Evolutionary conservation across 1,140 invertebrate species (phyloP).

Genomic region (Calosoma granatense): DNA sequence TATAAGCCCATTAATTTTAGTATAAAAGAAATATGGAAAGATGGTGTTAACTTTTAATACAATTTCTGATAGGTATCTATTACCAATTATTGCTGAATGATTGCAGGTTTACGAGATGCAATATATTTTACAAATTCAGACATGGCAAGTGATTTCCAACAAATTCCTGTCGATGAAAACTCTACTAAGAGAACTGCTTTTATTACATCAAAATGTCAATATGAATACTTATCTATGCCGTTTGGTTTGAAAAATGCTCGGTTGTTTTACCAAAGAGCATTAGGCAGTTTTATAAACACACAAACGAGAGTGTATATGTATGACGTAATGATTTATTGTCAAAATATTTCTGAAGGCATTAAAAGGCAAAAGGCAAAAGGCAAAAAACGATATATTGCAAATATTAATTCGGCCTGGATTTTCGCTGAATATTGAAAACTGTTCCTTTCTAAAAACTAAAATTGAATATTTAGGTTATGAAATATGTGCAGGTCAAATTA

Average conservation of each 20-base stretch:
- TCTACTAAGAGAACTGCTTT: slow-evolving; percentile 40
- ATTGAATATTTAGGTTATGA: neutral
- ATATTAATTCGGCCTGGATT: too few relatives aligned
- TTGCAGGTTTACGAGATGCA: slow-evolving; percentile 35
- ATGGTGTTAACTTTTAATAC: slow-evolving; percentile 34
- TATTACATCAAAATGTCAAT: slow-evolving; percentile 27
- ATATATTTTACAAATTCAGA: slow-evolving; percentile 41
- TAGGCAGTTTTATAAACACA: neutral
- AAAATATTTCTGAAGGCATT: neutral
- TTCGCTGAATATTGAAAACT: neutral
- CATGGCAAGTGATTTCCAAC: slow-evolving; percentile 35
- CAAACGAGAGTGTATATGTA: neutral
- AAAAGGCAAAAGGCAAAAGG: too few relatives aligned
- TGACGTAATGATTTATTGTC: neutral
- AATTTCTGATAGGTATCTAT: slow-evolving; percentile 38
- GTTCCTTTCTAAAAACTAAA: neutral
- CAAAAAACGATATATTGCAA: too few relatives aligned
- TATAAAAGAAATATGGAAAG: slow-evolving; percentile 32
- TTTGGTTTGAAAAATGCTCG: slow-evolving; percentile 35
- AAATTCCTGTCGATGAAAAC: slow-evolving; percentile 34
- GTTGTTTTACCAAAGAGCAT: too few relatives aligned
- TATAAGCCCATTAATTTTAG: slow-evolving; percentile 25
- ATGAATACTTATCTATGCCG: slow-evolving; percentile 33
- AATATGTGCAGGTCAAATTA: neutral
- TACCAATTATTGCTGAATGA: slow-evolving; percentile 40